A percentile compares a stretch with the other conserved stretches of the same genome.
phyloP scores from a whole-genome alignment of 2,888 invertebrate genomes.

The Spilosoma lubricipeda region DNA sequence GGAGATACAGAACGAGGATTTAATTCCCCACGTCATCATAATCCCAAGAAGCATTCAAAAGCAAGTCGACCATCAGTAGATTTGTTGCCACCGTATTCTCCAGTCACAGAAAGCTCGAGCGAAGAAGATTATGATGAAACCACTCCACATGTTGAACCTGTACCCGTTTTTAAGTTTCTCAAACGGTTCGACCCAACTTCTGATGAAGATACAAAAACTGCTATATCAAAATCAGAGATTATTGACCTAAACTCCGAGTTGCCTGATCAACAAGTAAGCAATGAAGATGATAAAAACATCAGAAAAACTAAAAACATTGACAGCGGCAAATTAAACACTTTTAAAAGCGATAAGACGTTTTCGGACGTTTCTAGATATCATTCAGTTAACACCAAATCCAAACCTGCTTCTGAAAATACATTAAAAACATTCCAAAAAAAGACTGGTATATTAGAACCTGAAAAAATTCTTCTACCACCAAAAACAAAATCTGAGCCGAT shows the following conservation, averaged over 20 bases:
- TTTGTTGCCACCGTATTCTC: conserved; percentile 63
- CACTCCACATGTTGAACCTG: conserved; percentile 46
- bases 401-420: conserved; percentile 34
- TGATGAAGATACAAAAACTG: conserved; percentile 70
- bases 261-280: conserved; percentile 73
- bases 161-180: conserved; percentile 75
- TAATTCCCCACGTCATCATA: conserved; percentile 51
- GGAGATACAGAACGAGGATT: conserved; percentile 64
- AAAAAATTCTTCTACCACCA: conserved; percentile 83
- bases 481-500: conserved; percentile 75
- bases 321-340: conserved; percentile 63
- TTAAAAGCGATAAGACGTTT: conserved; percentile 66
- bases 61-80: conserved; percentile 64
- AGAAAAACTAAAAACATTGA: conserved; percentile 68
- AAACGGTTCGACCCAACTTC: conserved; percentile 81
- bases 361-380: conserved; percentile 64
- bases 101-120: conserved; percentile 59
- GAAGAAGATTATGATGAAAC: conserved; percentile 54
- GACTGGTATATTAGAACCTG: conserved; percentile 58
- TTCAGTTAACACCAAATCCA: conserved; percentile 67
- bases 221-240: conserved; percentile 78
- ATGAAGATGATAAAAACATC: conserved; percentile 75
- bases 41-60: conserved; percentile 30
- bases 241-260: conserved; percentile 73
- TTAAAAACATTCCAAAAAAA: conserved; percentile 25